Base-by-base conservation (phyloP, 2,797 vertebrate species). In the Muscicapa comitata region DNA sequence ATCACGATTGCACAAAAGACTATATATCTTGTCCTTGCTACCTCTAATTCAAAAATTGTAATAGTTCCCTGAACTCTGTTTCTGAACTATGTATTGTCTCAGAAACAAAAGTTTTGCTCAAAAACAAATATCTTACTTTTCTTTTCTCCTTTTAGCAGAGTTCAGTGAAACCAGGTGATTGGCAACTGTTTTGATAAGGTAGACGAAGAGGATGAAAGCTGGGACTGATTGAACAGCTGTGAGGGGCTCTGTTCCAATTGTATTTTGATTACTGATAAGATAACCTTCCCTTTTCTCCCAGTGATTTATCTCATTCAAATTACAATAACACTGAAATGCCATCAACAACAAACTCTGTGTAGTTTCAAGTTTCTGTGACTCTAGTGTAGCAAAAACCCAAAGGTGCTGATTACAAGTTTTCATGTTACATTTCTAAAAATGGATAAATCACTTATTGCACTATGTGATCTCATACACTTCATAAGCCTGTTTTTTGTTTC, bases 251-350 rank as follows among this genome's bases (percentile, higher is more conserved):
- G 48, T 90, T 96, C 85, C 91, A 93, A 94, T 94, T 96, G 76
- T 85, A 88, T 95, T 96, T 94, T 93, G 97, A 97, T 97, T 88
- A 95, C 77, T 78, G 96, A 94, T 97, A 96, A 97, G 93, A 97
- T 97, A 93, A 93, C 54, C 55, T 58, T 95, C 58, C 65, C 68
- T 89, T 93, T 94, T 90, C 84, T 89, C 62, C 55, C 47, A 26
- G 50, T 81, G 71, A 96, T 96, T 96, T 96, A 76, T 96, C 84
- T 91, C 73, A 75, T 72, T 96, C 80, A 82, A 83, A 94, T 94
- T 97, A 93, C 67, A 96, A 89, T 91, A 96, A 95, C 77, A 91
- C 29, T 73, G 88, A 88, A 86, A 83, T 95, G 83, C 92, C 91
- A 84, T 97, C 88, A 96, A 92, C 87, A 96, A 95, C 88, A 92